Percentiles rank a stretch among this genome's conserved stretches.
Conservation (phyloP, 1,140 invertebrate genomes). For the Ostrea denselamellosa region DNA sequence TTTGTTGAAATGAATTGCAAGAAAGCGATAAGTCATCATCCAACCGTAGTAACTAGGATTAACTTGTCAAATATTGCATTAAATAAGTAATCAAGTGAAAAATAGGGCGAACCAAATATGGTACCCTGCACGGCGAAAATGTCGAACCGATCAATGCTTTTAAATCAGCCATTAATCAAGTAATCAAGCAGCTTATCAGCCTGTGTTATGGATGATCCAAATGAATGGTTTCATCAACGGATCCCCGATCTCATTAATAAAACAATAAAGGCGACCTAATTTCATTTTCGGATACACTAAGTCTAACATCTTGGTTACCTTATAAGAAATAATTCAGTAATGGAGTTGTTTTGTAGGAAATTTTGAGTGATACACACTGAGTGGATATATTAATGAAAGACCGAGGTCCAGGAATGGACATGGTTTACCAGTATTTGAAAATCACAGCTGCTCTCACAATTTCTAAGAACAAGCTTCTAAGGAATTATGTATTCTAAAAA, state of each 20-base stretch:
- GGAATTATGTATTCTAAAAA: too few relatives aligned
- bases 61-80: not conserved
- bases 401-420: too few relatives aligned
- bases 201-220: not conserved
- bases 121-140: not conserved
- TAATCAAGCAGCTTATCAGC: not conserved
- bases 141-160: not conserved
- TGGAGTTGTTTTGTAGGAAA: too few relatives aligned
- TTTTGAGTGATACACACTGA: too few relatives aligned
- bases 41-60: not conserved
- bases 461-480: too few relatives aligned
- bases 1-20: too few relatives aligned
- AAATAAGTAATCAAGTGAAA: not conserved
- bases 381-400: too few relatives aligned
- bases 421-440: too few relatives aligned
- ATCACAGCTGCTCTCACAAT: too few relatives aligned
- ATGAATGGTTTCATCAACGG: not conserved
- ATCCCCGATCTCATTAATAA: not conserved
- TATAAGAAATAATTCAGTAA: too few relatives aligned
- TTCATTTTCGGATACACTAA: not conserved
- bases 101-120: not conserved
- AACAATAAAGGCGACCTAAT: not conserved
- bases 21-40: not conserved
- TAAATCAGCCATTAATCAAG: not conserved
- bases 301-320: too few relatives aligned